Evolutionary conservation across 1,140 invertebrate species (phyloP), one percentile per base, ranked within the genome.

Genomic region (Homarus americanus): DNA sequence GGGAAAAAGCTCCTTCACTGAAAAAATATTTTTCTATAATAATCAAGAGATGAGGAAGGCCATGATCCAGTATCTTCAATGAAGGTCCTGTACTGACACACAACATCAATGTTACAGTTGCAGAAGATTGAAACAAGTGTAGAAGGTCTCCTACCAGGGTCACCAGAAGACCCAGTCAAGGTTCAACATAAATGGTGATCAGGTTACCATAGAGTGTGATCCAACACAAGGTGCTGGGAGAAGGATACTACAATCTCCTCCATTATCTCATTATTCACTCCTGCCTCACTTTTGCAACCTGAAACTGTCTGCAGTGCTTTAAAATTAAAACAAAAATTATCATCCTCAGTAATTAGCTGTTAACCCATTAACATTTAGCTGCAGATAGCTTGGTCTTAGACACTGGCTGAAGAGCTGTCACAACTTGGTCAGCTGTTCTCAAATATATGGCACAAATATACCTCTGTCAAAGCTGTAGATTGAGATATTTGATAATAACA

Each of bases 91-190:
- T 69, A 69, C 24, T 85, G 83, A 85, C 41, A 85, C 20, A 20
- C 4, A 34, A 40, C 58, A 66, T 86, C 66, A 72, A 12, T 49
- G n/a, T 88, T 88, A 53, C 75, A 88, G 78, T 69, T 72, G 40
- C 76, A 88, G 58, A 88, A 88, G 63, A 88, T 88, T 66, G 58
- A 88, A 15, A 76, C 24, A 32, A 88, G 76, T 38, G 38, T 32
- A 41, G 58, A 80, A 17, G 86, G 86, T 24, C n/a, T 80, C 24
- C 78, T 88, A 20, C 78, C 86, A 24, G 86, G 86, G 38, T 88
- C 53, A 15, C 75, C 78, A 38, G 32, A 88, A 32, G 76, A 72
- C 20, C 75, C 86, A 66, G 78, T 79, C 76, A 82, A 58, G 44
- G 76, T 80, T 32, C 53, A 41, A n/a, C 86, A 88, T 41, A 79